Percentiles rank a stretch among this genome's conserved stretches.
These are phyloP conservation scores for Lypha dubia DNA, from an alignment of 2,888 invertebrate species.

Conservation along the genomic window DNA sequence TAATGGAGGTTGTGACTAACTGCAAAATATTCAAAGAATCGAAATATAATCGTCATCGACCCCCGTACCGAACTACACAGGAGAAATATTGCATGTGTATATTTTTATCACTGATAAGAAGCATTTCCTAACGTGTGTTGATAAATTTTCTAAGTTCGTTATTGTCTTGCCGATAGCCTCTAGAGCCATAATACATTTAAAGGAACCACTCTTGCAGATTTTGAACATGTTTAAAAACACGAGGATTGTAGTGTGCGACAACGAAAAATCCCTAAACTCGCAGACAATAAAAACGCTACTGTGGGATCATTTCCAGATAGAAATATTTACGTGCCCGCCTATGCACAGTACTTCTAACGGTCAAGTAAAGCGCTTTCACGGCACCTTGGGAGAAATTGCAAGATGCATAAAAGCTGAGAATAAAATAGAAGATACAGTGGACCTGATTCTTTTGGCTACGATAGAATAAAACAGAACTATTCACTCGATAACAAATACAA, in stretches of 20 bases:
- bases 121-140: not conserved
- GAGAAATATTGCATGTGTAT: no score
- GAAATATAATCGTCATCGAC: not conserved
- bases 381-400: not conserved
- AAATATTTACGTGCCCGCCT: not conserved
- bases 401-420: constrained; percentile 1
- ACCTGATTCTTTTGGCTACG: not conserved
- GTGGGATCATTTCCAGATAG: not conserved
- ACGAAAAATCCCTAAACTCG: not conserved
- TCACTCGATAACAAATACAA: not conserved
- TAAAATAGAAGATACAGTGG: not conserved
- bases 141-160: not conserved
- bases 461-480: no score
- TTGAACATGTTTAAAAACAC: not conserved
- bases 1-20: not conserved
- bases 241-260: not conserved
- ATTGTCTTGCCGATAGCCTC: not conserved
- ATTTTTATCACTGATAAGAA: not conserved
- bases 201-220: not conserved
- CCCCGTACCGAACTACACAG: no score
- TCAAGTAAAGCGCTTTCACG: not conserved
- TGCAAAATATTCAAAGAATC: no score
- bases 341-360: not conserved
- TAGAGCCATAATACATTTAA: not conserved
- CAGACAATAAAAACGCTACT: not conserved